phyloP scores from a whole-genome alignment of 1,140 invertebrate genomes.

The Vanessa tameamea region DNA sequence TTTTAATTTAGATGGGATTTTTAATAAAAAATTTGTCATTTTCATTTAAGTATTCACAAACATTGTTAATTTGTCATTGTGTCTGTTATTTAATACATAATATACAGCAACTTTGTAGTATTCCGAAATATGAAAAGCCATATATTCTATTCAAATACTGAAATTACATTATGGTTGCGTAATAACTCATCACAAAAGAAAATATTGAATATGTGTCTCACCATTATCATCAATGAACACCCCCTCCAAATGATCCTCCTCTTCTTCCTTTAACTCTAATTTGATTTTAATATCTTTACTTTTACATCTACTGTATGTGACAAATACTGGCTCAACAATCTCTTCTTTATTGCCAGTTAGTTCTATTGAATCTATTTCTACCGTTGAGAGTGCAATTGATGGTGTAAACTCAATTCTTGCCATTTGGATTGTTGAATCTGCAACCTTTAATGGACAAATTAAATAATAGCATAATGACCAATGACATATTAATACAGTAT shows the following conservation, averaged over 20 bases:
- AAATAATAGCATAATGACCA: not conserved
- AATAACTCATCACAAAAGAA: not conserved
- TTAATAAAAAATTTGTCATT: too few species aligned
- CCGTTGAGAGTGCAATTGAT: conserved; percentile 8
- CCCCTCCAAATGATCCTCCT: conserved; percentile 38
- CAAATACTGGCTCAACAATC: conserved; percentile 8
- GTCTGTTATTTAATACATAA: too few species aligned
- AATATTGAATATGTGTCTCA: conserved; percentile 19
- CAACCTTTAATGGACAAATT: conserved; percentile 27
- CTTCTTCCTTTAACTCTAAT: conserved; percentile 50
- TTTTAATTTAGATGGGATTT: too few species aligned
- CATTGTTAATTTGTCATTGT: too few species aligned
- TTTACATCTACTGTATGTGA: conserved; percentile 5
- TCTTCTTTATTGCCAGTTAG: conserved; percentile 12
- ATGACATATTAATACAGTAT: not conserved
- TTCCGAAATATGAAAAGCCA: too few species aligned
- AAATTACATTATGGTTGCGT: too few species aligned
- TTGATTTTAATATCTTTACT: conserved; percentile 34
- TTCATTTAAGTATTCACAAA: too few species aligned
- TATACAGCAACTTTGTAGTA: too few species aligned
- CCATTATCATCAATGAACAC: conserved; percentile 47
- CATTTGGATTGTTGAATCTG: conserved; percentile 33
- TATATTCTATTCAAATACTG: too few species aligned
- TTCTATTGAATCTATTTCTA: conserved; percentile 10
- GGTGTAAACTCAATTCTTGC: conserved; percentile 16